Percentiles rank a stretch among this genome's conserved stretches.
phyloP scores from a whole-genome alignment of 2,797 vertebrate species.

The Trematomus bernacchii region DNA sequence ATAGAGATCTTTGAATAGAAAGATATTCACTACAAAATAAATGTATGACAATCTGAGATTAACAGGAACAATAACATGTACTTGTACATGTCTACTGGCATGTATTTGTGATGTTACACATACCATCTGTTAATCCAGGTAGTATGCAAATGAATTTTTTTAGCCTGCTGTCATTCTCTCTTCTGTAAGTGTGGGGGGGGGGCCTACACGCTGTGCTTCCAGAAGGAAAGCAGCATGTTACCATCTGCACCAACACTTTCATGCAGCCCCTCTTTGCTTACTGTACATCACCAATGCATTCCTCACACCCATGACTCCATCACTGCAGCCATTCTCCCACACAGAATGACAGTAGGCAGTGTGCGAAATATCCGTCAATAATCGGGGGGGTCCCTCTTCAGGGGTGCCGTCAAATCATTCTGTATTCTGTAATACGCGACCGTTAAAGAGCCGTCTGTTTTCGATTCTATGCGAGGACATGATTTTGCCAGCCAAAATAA shows the following conservation, averaged over 20 bases:
- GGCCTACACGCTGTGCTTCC: constrained; percentile 31
- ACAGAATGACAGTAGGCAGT: background rate
- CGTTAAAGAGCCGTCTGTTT: no score
- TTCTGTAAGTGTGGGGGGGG: background rate
- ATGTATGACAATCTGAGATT: background rate
- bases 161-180: background rate
- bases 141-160: constrained; percentile 2
- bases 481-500: no score
- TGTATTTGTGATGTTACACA: background rate
- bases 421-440: no score
- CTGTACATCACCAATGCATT: background rate
- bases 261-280: background rate
- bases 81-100: background rate
- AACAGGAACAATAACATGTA: background rate
- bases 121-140: constrained; percentile 6
- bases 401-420: no score
- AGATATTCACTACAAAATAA: no score
- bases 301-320: background rate
- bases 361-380: no score
- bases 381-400: no score
- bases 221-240: constrained; percentile 42
- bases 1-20: no score
- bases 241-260: no score
- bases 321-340: background rate
- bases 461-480: no score